Base-by-base conservation (phyloP, 2,113 vertebrate species). In the Urocynchramus pylzowi region DNA sequence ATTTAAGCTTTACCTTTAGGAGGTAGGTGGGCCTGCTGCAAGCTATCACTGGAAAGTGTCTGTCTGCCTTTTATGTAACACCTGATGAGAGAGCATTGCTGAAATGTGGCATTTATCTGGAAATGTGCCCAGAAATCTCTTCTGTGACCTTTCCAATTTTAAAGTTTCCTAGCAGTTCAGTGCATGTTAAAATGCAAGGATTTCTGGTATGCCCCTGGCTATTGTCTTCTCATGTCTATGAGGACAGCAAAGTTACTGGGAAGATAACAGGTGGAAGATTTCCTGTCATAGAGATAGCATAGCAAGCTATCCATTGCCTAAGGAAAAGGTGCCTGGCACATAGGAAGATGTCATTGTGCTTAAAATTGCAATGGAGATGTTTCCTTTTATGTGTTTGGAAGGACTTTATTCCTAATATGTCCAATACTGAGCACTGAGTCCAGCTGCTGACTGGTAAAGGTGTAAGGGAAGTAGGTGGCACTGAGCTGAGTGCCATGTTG, bases 251-350 rank as follows among this genome's bases (percentile, higher is more conserved):
- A 80, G 42, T 78, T 84, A 67, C 3, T 35, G 69, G 50, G 42
- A 93, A 80, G 82, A 42, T 61, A 80, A 8, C 0, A 0, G 33
- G 59, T 49, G 42, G 60, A 92, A 68, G 53, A 49, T 78, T 90
- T 89, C 50, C 20, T 78, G 21, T 50, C 30, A 1, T 0, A 39
- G 82, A 41, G 30, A 39, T 11, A 83, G 28, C 0, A 0, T n/a
- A 42, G 45, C 50, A 44, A 83, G 28, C 23, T 61, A 2, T 45
- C 53, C 1, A 0, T 63, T 78, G 42, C 52, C 30, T 47, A 13
- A 84, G 73, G 84, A 82, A 84, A 89, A 84, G 35, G 60, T 77
- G 69, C 27, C 68, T 71, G 81, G 61, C 69, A 28, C 26, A 7
- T 12, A 31, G 30, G 31, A 65, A 76, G 56, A 79, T 35, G 30